phyloP scores from a whole-genome alignment of 2,888 invertebrate species.

The Meloe dianella region DNA sequence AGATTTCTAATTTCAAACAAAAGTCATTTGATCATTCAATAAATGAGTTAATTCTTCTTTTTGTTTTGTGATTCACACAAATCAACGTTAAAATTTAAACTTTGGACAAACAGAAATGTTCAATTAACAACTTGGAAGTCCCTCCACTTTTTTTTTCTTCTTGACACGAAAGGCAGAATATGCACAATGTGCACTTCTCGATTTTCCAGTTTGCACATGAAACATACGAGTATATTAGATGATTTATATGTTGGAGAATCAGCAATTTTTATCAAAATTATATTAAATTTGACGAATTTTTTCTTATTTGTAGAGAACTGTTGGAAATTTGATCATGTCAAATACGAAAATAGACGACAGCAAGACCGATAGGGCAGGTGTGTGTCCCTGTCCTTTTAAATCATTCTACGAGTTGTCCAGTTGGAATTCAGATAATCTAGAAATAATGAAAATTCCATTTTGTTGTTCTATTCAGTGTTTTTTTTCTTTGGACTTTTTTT shows the following conservation, averaged over 20 bases:
- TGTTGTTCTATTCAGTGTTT: not conserved
- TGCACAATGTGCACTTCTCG: not conserved
- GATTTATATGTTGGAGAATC: not conserved
- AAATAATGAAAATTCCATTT: not conserved
- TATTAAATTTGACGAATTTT: not conserved
- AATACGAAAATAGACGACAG: not conserved
- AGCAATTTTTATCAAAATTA: not conserved
- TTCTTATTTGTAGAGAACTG: not conserved
- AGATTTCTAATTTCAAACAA: not conserved
- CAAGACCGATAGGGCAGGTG: not conserved
- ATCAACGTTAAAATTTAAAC: constrained; percentile 4
- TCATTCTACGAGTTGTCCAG: not conserved
- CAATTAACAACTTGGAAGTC: not conserved
- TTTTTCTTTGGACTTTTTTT: not conserved
- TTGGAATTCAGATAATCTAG: not conserved
- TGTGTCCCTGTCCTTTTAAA: not conserved
- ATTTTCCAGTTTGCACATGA: too few relatives aligned
- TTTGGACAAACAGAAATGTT: not conserved
- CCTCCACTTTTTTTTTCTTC: too few relatives aligned
- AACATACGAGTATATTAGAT: not conserved
- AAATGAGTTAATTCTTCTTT: constrained; percentile 10
- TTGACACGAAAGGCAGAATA: not conserved
- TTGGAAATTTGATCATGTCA: not conserved
- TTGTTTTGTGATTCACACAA: not conserved
- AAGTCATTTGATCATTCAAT: not conserved